Conservation (phyloP, 2,888 invertebrate species). For the Campaea margaritaria region DNA sequence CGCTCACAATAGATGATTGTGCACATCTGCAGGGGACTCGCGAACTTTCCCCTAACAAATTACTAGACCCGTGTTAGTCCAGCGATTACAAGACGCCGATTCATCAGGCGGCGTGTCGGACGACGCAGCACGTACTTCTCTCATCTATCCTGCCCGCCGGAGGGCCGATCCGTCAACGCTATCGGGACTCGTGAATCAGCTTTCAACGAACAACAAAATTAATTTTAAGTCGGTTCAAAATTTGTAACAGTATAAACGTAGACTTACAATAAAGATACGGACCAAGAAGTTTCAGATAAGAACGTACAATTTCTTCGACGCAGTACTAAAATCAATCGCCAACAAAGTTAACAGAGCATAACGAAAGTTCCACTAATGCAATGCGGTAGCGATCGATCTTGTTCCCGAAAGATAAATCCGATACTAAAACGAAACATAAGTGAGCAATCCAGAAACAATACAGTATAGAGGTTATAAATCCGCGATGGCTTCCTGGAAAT, state of each 20-base stretch:
- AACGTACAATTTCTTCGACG: constrained; percentile 11
- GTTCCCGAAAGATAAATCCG: constrained; percentile 41
- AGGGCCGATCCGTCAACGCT: constrained; percentile 78
- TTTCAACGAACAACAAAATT: constrained; percentile 72
- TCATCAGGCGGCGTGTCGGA: constrained; percentile 71
- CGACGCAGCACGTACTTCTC: constrained; percentile 73
- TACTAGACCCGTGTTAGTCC: constrained; percentile 75
- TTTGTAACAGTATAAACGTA: constrained; percentile 3
- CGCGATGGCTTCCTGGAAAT: constrained; percentile 57
- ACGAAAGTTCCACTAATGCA: constrained; percentile 36
- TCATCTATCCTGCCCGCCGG: constrained; percentile 75
- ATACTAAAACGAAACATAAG: constrained; percentile 49
- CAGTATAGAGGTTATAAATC: constrained; percentile 60
- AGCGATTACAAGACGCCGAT: constrained; percentile 81
- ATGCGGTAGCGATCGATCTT: constrained; percentile 37
- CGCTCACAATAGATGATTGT: constrained; percentile 65
- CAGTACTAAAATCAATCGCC: constrained; percentile 23
- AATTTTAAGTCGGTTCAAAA: constrained; percentile 52
- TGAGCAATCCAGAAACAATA: constrained; percentile 59
- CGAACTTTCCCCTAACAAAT: constrained; percentile 71
- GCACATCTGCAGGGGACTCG: constrained; percentile 67
- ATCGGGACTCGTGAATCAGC: constrained; percentile 61
- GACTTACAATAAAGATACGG: background rate
- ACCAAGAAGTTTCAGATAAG: no score
- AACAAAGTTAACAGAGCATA: constrained; percentile 37